phyloP scores from a whole-genome alignment of 2,797 vertebrate species.

The Gymnopithys bicolor region DNA sequence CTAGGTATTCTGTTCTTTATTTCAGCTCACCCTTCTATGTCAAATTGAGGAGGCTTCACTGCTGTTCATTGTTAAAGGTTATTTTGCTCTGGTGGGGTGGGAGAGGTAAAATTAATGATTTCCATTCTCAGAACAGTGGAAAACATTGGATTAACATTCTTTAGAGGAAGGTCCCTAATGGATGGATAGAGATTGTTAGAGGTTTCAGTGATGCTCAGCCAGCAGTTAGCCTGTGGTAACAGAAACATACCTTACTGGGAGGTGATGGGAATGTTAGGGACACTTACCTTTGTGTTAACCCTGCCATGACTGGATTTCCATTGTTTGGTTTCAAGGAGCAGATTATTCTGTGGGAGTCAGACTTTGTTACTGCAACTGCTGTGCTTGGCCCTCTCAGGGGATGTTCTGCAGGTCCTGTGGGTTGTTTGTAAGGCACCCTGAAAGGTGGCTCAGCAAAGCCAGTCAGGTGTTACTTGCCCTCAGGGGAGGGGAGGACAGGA shows the following conservation, averaged over 20 bases:
- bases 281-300: background rate
- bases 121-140: background rate
- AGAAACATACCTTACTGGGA: background rate
- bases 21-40: background rate
- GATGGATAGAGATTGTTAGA: background rate
- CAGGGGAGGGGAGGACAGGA: background rate
- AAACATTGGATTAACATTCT: background rate
- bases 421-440: background rate
- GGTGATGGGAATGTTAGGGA: background rate
- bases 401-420: background rate
- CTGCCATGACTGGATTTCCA: background rate
- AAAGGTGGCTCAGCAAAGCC: background rate
- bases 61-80: background rate
- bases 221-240: background rate
- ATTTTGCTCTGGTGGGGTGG: background rate
- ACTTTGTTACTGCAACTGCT: fast-evolving
- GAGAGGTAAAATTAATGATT: background rate
- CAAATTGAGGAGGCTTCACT: background rate
- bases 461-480: background rate
- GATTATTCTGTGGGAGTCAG: background rate
- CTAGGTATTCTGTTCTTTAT: background rate
- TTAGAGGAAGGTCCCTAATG: background rate
- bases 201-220: background rate
- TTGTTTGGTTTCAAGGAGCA: background rate
- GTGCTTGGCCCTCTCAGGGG: background rate